Conservation (phyloP, 2,888 invertebrate genomes). For the Drosophila cognata region DNA sequence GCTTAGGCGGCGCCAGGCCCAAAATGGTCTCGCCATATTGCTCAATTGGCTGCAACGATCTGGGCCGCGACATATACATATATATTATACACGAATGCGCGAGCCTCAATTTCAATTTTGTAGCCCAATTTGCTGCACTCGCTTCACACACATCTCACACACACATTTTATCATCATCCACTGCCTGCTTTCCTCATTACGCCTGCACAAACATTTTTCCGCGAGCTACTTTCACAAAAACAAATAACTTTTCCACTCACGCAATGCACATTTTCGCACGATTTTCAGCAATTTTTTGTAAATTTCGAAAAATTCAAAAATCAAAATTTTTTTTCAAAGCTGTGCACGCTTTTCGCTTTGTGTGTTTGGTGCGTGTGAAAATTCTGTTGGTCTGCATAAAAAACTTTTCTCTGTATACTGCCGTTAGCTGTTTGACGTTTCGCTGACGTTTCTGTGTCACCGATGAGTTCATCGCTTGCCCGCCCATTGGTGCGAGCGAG, state of each 20-base stretch:
- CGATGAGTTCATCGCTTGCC: conserved; percentile 55
- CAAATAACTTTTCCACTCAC: conserved; percentile 14
- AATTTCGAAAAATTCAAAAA: neutral
- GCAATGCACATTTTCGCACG: conserved; percentile 30
- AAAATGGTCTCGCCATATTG: conserved; percentile 65
- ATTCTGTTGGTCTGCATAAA: conserved; percentile 57
- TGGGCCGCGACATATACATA: conserved; percentile 73
- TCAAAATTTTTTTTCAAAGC: conserved; percentile 2
- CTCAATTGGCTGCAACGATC: conserved; percentile 45
- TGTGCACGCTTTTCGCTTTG: conserved; percentile 9
- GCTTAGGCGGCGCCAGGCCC: conserved; percentile 69
- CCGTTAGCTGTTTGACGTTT: conserved; percentile 63
- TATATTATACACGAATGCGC: conserved; percentile 60
- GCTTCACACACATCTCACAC: conserved; percentile 24
- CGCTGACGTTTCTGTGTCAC: conserved; percentile 75
- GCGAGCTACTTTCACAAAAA: conserved; percentile 7
- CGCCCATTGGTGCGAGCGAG: conserved; percentile 33
- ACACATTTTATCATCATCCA: conserved; percentile 9
- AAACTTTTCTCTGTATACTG: conserved; percentile 79
- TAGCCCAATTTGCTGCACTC: conserved; percentile 49
- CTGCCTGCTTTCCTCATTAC: conserved; percentile 31
- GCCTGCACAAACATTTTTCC: conserved; percentile 35
- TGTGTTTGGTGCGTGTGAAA: conserved; percentile 51
- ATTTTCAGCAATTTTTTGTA: conserved; percentile 4
- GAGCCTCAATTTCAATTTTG: conserved; percentile 36